These are phyloP conservation scores for Streblospio benedicti DNA, from an alignment of 1,140 invertebrate genomes.

Conservation along the genomic window DNA sequence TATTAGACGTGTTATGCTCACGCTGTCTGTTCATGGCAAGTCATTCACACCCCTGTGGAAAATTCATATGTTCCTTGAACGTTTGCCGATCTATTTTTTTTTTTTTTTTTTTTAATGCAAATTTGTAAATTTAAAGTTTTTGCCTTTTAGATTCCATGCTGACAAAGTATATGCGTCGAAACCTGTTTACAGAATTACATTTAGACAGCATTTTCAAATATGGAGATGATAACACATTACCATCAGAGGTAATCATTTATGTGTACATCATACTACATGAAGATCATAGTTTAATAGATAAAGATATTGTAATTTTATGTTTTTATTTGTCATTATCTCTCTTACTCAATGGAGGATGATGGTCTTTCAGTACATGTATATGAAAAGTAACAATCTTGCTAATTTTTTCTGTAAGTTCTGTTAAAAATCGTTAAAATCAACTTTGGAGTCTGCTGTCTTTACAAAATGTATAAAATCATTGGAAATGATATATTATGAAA, in stretches of 20 bases:
- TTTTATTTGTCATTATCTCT: neutral
- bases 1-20: no score
- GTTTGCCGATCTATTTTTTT: no score
- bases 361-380: neutral
- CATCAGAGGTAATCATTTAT: conserved; percentile 36
- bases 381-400: neutral
- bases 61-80: no score
- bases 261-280: neutral
- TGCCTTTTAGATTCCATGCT: conserved; percentile 40
- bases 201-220: conserved; percentile 47
- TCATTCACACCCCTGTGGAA: no score
- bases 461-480: no score
- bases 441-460: no score
- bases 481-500: no score
- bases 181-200: conserved; percentile 46
- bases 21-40: no score
- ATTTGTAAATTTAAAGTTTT: conserved; percentile 7
- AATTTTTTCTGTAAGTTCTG: conserved; percentile 4
- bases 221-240: conserved; percentile 42
- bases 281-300: neutral
- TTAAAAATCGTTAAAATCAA: no score
- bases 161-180: conserved; percentile 37
- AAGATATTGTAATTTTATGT: neutral
- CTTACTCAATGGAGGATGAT: neutral
- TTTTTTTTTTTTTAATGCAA: no score